A percentile compares a stretch with the other conserved stretches of the same genome.
Evolutionary conservation across 2,888 invertebrate genomes (phyloP).

Genomic region (Acanthosoma haemorrhoidale): DNA sequence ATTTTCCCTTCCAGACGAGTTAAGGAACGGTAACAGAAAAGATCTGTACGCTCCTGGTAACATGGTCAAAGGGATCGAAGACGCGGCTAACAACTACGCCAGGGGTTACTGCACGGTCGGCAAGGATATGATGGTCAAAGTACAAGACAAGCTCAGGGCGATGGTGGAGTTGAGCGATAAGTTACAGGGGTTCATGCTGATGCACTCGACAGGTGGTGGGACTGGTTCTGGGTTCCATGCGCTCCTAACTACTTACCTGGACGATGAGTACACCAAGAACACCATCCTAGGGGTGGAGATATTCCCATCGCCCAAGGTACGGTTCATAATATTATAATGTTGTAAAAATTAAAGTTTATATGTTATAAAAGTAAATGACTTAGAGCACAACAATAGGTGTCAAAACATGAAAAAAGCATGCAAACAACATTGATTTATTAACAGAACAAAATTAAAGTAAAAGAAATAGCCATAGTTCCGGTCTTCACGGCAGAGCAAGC

Average conservation of each 20-base stretch:
- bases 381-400: too few relatives aligned
- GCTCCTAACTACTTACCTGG: conserved; percentile 31
- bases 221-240: conserved; percentile 39
- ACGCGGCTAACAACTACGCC: conserved; percentile 80
- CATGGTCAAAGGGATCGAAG: conserved; percentile 46
- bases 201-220: conserved; percentile 40
- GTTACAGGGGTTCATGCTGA: conserved; percentile 38
- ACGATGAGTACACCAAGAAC: conserved; percentile 49
- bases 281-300: conserved; percentile 49
- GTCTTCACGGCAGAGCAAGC: too few relatives aligned
- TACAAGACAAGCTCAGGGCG: conserved; percentile 29
- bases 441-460: too few relatives aligned
- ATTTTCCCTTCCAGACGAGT: conserved; percentile 34
- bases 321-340: neutral
- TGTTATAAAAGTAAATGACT: neutral
- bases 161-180: conserved; percentile 35
- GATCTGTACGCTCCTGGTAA: conserved; percentile 38
- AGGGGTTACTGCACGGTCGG: conserved; percentile 74
- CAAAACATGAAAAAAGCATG: too few relatives aligned
- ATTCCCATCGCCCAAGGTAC: conserved; percentile 47
- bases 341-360: too few relatives aligned
- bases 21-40: conserved; percentile 37
- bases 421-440: too few relatives aligned
- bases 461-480: too few relatives aligned
- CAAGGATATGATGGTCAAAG: conserved; percentile 28